phyloP scores from a whole-genome alignment of 1,140 invertebrate genomes.

The Palaemon carinicauda region DNA sequence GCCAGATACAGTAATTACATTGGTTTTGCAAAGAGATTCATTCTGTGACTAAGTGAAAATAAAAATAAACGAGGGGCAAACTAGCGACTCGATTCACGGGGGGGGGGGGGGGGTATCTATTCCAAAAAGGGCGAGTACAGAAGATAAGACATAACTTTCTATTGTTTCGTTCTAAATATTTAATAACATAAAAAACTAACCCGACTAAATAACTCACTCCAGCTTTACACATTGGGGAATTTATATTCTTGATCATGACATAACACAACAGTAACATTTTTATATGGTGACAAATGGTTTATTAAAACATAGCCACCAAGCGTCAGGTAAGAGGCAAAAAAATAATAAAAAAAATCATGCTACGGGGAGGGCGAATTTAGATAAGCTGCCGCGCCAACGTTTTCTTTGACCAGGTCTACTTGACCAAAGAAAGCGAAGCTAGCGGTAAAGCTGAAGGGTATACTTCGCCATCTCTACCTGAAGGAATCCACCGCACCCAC shows the following conservation, averaged over 20 bases:
- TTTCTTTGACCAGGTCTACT: constrained; percentile 17
- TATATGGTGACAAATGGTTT: too few relatives aligned
- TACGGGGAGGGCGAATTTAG: not conserved
- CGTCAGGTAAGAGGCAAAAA: not conserved
- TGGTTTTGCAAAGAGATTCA: too few relatives aligned
- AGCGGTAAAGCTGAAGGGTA: constrained; percentile 46
- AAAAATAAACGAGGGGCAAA: too few relatives aligned
- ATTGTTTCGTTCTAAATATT: not conserved
- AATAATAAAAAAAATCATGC: not conserved
- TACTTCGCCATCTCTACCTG: constrained; percentile 35
- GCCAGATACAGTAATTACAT: too few relatives aligned
- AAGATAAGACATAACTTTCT: not conserved
- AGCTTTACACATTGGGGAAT: not conserved
- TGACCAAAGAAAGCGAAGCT: constrained; percentile 25
- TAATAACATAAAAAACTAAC: not conserved
- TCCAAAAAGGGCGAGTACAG: too few relatives aligned
- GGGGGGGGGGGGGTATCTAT: too few relatives aligned
- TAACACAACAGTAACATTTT: too few relatives aligned
- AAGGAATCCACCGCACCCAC: constrained; percentile 34
- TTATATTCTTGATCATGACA: not conserved
- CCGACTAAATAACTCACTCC: not conserved
- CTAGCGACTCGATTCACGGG: too few relatives aligned
- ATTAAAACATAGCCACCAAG: too few relatives aligned
- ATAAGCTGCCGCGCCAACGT: not conserved
- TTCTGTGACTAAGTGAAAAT: too few relatives aligned